Percentiles rank a stretch among this genome's conserved stretches.
phyloP scores from a whole-genome alignment of 2,113 vertebrate species.

The Psophia crepitans region DNA sequence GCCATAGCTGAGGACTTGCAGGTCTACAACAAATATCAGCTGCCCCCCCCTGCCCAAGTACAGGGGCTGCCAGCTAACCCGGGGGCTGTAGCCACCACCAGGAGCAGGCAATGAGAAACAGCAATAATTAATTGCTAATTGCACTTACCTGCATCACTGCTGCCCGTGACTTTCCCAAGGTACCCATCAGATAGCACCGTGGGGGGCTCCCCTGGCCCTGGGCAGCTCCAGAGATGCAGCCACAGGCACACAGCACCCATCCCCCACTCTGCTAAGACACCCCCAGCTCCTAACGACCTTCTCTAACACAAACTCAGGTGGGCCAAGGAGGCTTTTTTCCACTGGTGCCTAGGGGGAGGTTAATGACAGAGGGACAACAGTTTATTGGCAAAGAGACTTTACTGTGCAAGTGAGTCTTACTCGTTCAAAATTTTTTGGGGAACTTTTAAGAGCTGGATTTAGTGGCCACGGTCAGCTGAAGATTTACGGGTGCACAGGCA shows the following conservation, averaged over 20 bases:
- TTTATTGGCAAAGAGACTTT: not conserved
- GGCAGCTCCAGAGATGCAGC: not conserved
- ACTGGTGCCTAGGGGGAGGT: not conserved
- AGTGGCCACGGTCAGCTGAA: rapidly evolving
- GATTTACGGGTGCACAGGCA: not conserved
- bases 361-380: not conserved
- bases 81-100: not conserved
- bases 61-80: not conserved
- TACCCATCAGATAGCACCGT: rapidly evolving
- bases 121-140: not conserved
- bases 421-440: not conserved
- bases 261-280: not conserved
- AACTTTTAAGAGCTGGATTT: not conserved
- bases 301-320: not conserved
- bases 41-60: too few relatives aligned
- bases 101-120: not conserved
- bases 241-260: rapidly evolving
- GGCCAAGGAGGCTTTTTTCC: not conserved
- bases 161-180: not conserved
- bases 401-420: not conserved
- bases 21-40: not conserved
- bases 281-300: not conserved
- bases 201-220: rapidly evolving
- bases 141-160: not conserved
- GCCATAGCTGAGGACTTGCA: not conserved